Evolutionary conservation across 1,140 invertebrate species (phyloP).

Genomic region (Elymnias hypermnestra): DNA sequence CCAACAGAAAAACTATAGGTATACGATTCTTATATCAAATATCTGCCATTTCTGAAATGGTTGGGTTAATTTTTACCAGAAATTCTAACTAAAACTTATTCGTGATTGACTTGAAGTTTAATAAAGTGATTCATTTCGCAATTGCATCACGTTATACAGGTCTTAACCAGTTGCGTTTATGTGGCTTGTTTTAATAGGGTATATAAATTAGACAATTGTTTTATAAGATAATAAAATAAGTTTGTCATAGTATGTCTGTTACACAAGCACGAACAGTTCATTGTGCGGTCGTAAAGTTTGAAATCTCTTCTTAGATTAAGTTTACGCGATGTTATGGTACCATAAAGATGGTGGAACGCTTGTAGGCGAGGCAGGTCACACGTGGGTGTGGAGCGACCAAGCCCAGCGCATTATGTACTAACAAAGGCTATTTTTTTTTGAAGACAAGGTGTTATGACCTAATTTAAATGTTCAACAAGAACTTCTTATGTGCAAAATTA

Average conservation of each 20-base stretch:
- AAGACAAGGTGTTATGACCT: not conserved
- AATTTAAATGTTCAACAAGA: not conserved
- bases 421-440: constrained; percentile 1
- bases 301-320: constrained; percentile 47
- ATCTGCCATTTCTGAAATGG: too few relatives aligned
- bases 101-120: too few relatives aligned
- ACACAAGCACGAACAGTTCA: constrained; percentile 22
- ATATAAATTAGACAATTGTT: too few relatives aligned
- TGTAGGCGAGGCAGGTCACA: constrained; percentile 40
- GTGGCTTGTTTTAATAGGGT: too few relatives aligned
- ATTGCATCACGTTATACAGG: too few relatives aligned
- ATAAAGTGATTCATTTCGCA: too few relatives aligned
- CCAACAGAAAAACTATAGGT: too few relatives aligned
- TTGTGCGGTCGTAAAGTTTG: constrained; percentile 41
- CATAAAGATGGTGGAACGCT: constrained; percentile 42
- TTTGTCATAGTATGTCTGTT: constrained; percentile 15
- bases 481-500: too few relatives aligned
- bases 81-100: too few relatives aligned
- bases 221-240: constrained; percentile 13
- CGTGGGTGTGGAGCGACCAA: constrained; percentile 42
- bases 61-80: too few relatives aligned
- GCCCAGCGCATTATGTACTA: constrained; percentile 11
- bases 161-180: too few relatives aligned
- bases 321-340: constrained; percentile 44
- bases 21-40: too few relatives aligned